These are phyloP conservation scores for Psococerastis gibbosa DNA, from an alignment of 2,888 invertebrate genomes.

Conservation along the genomic window DNA sequence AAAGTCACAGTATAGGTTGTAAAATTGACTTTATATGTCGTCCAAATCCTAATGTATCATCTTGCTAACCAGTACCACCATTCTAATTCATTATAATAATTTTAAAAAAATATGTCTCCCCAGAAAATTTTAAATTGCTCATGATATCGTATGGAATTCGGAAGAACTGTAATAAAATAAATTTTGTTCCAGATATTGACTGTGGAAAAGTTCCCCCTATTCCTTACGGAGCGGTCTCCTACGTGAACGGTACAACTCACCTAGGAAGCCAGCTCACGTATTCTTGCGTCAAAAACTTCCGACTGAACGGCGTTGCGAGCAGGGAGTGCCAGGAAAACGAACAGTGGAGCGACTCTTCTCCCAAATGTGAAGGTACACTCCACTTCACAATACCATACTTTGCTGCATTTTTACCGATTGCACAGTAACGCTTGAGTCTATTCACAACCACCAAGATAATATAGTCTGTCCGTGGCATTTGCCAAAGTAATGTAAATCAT, in stretches of 20 bases:
- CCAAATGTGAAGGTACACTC: constrained; percentile 83
- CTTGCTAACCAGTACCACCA: no score
- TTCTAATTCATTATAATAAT: not conserved
- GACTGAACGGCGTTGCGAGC: constrained; percentile 52
- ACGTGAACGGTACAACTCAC: constrained; percentile 59
- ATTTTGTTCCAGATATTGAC: constrained; percentile 49
- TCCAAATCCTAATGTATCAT: no score
- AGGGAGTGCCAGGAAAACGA: constrained; percentile 54
- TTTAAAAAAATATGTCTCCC: not conserved
- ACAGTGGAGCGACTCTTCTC: constrained; percentile 66
- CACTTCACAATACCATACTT: no score
- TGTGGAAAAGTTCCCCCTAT: constrained; percentile 69
- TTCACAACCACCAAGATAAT: no score
- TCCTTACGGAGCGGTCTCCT: constrained; percentile 55
- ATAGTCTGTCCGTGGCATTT: no score
- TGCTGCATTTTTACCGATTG: no score
- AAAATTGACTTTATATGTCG: no score
- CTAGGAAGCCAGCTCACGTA: constrained; percentile 64
- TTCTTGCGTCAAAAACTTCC: constrained; percentile 59
- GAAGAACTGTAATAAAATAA: constrained; percentile 13
- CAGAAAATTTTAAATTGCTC: not conserved
- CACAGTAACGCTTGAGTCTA: no score
- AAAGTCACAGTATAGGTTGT: no score
- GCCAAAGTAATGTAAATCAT: no score
- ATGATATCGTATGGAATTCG: not conserved